Evolutionary conservation across 2,113 vertebrate species (phyloP), one percentile per base, ranked within the genome.

Genomic region (Phodopus roborovskii): DNA sequence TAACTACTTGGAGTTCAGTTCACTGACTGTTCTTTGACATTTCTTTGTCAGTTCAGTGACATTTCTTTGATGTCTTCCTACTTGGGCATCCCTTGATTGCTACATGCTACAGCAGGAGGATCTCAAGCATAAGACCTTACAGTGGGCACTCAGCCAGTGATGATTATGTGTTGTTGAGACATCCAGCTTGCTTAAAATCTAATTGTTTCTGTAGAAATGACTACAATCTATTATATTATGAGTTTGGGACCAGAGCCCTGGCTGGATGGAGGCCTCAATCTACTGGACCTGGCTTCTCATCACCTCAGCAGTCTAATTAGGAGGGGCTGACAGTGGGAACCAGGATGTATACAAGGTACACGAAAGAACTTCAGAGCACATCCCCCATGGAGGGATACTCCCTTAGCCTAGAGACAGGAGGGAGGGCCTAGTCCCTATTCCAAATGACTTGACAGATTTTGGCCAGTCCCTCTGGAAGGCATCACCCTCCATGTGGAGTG

Each of bases 101-200:
- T 50, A 48, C 30, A 12, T 36, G 36, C 74, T 45, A 1, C 6
- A 3, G 11, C 50, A 17, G 24, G 36, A 24, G 36, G 5, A 17
- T 7, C 9, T 33, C 19, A 0, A 70, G 45, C 42, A 24, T 5
- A 0, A 70, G 2, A 4, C n/a, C 2, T 11, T 71, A 30, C 4
- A 3, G 9, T 24, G 7, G 45, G 12, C 9, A 16, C 36, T 77
- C 22, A 26, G 26, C 13, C 0, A 73, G 39, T 30, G 7, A 6
- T 33, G 62, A n/a, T 0, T 62, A 66, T 24, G 36, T 20, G 2
- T 56, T 45, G 16, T n/a, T 42, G 75, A 58, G 24, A 66, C 11
- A 24, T 6, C 45, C 24, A 0, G 17, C 42, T 75, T 0, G 0
- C 58, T 74, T 58, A 10, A 85, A 39, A 53, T 74, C 12, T 73